Evolutionary conservation across 1,140 invertebrate genomes (phyloP), one percentile per base, ranked within the genome.

Genomic region (Agrypnia vestita): DNA sequence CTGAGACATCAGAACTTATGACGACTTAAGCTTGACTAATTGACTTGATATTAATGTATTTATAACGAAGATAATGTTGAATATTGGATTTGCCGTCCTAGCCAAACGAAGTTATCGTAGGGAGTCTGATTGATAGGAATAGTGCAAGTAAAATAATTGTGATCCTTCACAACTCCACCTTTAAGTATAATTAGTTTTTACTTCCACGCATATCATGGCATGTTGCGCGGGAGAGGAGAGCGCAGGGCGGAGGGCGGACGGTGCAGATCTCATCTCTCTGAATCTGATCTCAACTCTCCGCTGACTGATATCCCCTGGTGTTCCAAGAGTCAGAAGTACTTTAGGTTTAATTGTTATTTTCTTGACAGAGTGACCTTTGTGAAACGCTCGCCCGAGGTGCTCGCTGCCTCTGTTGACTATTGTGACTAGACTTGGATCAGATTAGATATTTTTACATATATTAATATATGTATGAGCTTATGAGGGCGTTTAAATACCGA

Each of bases 51-150:
- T 82, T 80, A 80, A 46, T 53, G n/a, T 81, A 82, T 77, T 77
- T 78, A 55, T 81, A 78, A 61, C 17, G 56, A 61, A n/a, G 53
- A 78, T 72, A 47, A 35, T 35, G 71, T 77, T 79, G 46, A 78
- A 55, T 74, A 74, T 75, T 78, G 81, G 81, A 82, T 82, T 78
- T 82, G 78, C 81, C 81, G 81, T 82, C 81, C 81, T 78, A 82
- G 78, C 78, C 76, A 78, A 78, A 78, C 59, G 75, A 80, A 78
- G 76, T 75, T 19, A 47, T 11, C 9, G 17, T 61, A 61, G 17
- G 15, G 56, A 61, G 56, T 61, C 15, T 19, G 56, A 35, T 35
- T 35, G 25, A 35, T 35, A 35, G 25, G 44, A 51, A 62, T 47
- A 51, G 19, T 15, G 21, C 19, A 17, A 74, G n/a, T 35, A 35